Conservation (phyloP, 2,888 invertebrate species). For the Phanerotoma sp. region DNA sequence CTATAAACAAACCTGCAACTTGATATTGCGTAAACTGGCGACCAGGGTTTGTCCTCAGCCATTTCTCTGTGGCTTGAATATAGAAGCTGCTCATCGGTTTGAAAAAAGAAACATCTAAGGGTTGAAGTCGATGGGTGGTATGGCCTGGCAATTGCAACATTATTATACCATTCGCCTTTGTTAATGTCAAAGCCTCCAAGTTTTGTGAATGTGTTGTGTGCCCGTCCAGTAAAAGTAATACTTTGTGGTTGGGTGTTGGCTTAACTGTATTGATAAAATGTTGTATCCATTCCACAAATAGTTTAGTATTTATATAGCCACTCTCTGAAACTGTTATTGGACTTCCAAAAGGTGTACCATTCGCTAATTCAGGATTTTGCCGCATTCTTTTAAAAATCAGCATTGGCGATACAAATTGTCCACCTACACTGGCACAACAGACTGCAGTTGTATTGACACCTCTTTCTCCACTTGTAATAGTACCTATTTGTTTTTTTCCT, state of each 20-base stretch:
- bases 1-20: constrained; percentile 20
- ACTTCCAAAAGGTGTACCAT: constrained; percentile 19
- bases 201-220: constrained; percentile 35
- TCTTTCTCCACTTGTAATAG: constrained; percentile 40
- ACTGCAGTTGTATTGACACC: constrained; percentile 38
- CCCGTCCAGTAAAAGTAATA: constrained; percentile 30
- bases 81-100: constrained; percentile 21
- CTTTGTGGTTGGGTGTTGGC: constrained; percentile 13
- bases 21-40: constrained; percentile 22
- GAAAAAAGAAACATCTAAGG: constrained; percentile 37
- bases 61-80: constrained; percentile 21
- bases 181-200: constrained; percentile 34
- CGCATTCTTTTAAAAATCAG: constrained; percentile 30
- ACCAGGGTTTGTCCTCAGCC: constrained; percentile 24
- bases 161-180: constrained; percentile 32
- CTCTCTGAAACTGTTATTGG: constrained; percentile 23
- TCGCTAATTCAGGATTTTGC: constrained; percentile 18
- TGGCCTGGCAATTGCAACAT: constrained; percentile 38
- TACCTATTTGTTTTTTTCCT: constrained; percentile 42
- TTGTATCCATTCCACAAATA: constrained; percentile 29
- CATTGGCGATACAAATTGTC: constrained; percentile 30
- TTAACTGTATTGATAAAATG: constrained; percentile 25
- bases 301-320: constrained; percentile 30
- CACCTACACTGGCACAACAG: constrained; percentile 20
- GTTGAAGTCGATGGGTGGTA: constrained; percentile 38